A percentile compares a stretch with the other conserved stretches of the same genome.
These are phyloP conservation scores for Chloroceryle inda DNA, from an alignment of 2,797 vertebrate genomes.

Conservation along the genomic window DNA sequence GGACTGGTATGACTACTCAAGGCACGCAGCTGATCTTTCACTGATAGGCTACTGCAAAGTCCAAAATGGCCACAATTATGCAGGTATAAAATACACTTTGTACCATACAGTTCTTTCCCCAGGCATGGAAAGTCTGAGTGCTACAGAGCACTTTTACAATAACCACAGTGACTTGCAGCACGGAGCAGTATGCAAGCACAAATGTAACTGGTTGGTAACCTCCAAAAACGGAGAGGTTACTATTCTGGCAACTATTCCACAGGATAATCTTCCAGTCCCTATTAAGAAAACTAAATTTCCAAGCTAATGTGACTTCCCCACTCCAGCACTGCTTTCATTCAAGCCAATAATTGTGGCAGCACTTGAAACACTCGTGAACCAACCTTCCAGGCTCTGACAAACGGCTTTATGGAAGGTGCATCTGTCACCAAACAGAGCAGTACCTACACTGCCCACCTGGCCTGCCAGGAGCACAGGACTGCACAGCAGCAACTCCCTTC, in stretches of 20 bases:
- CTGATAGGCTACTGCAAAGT: neutral
- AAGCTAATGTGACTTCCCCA: fast-evolving
- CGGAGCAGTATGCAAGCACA: fast-evolving
- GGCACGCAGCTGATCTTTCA: neutral
- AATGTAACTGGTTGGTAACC: neutral
- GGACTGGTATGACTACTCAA: neutral
- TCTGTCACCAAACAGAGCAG: neutral
- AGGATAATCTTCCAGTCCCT: neutral
- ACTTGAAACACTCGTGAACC: neutral
- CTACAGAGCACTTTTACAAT: neutral
- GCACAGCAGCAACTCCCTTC: neutral
- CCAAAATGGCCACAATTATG: neutral
- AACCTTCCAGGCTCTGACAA: neutral
- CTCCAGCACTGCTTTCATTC: neutral
- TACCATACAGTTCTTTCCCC: neutral
- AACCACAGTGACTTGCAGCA: neutral
- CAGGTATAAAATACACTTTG: neutral
- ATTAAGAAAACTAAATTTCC: neutral
- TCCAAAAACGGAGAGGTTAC: neutral
- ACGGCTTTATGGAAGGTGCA: neutral
- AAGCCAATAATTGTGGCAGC: neutral
- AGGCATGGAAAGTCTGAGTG: neutral
- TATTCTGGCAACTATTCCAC: neutral
- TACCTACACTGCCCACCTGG: neutral
- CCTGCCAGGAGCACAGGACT: neutral